A percentile compares a stretch with the other conserved stretches of the same genome.
Evolutionary conservation across 2,797 vertebrate species (phyloP).

Genomic region (Calcarius lapponicus): DNA sequence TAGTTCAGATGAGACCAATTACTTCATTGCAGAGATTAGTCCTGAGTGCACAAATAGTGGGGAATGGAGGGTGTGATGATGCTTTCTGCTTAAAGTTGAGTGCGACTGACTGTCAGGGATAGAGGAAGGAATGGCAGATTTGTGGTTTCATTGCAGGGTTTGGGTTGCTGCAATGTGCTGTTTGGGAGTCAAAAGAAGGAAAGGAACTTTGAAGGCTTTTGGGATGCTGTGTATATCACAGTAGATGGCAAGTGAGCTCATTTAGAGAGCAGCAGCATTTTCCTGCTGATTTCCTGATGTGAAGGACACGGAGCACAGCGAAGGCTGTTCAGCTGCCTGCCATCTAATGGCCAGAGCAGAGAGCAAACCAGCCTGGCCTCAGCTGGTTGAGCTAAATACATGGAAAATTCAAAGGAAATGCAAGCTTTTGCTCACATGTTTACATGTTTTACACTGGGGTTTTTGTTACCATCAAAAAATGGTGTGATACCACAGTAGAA

Average conservation of each 20-base stretch:
- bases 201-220: neutral
- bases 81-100: neutral
- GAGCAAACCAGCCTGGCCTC: neutral
- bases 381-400: neutral
- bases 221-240: neutral
- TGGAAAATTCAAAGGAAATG: neutral
- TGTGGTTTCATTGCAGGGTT: neutral
- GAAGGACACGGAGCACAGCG: neutral
- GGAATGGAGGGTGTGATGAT: neutral
- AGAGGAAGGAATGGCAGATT: neutral
- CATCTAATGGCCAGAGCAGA: conserved; percentile 54
- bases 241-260: neutral
- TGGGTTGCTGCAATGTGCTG: neutral
- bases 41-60: neutral
- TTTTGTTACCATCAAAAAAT: neutral
- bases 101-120: neutral
- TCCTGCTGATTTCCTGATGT: neutral
- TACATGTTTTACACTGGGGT: neutral
- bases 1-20: conserved; percentile 46
- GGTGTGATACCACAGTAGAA: neutral
- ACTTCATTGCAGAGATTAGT: conserved; percentile 22
- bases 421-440: neutral
- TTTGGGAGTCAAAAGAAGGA: neutral
- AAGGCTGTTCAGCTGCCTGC: conserved; percentile 21
- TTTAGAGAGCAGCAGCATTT: neutral